Evolutionary conservation across 2,888 invertebrate genomes (phyloP).

Genomic region (Leucophenga maculata): DNA sequence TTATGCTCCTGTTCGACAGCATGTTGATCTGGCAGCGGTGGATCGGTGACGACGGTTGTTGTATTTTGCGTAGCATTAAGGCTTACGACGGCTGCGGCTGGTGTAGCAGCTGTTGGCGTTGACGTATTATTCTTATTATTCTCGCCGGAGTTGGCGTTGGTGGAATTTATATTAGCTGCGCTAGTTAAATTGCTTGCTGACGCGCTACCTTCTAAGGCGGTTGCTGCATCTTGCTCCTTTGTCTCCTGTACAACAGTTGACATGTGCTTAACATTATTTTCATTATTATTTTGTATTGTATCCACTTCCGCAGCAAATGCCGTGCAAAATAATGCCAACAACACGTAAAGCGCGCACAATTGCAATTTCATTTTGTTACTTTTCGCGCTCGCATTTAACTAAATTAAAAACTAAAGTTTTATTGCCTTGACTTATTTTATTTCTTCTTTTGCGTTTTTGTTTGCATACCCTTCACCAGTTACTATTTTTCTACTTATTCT

Average conservation of each 20-base stretch:
- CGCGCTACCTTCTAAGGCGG: neutral
- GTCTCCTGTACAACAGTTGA: neutral
- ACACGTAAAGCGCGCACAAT: neutral
- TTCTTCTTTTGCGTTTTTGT: neutral
- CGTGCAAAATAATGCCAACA: neutral
- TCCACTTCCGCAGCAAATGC: neutral
- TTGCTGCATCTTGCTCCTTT: neutral
- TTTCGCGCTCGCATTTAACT: neutral
- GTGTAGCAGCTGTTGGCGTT: constrained; percentile 25
- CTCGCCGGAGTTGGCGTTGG: neutral
- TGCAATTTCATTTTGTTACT: neutral
- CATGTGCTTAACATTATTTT: neutral
- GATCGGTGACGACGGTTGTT: constrained; percentile 79
- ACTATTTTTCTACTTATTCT: no score
- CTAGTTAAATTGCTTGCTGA: neutral
- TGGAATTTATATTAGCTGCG: no score
- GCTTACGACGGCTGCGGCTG: constrained; percentile 9
- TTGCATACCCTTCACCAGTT: neutral
- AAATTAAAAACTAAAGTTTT: neutral
- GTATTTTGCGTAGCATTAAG: constrained; percentile 48
- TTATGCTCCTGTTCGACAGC: constrained; percentile 97
- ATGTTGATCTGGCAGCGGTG: constrained; percentile 88
- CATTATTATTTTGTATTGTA: neutral
- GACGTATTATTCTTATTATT: constrained; percentile 19
- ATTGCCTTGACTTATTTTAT: neutral